Evolutionary conservation across 2,888 invertebrate genomes (phyloP), one percentile per base, ranked within the genome.

Genomic region (Nasonia oneida): DNA sequence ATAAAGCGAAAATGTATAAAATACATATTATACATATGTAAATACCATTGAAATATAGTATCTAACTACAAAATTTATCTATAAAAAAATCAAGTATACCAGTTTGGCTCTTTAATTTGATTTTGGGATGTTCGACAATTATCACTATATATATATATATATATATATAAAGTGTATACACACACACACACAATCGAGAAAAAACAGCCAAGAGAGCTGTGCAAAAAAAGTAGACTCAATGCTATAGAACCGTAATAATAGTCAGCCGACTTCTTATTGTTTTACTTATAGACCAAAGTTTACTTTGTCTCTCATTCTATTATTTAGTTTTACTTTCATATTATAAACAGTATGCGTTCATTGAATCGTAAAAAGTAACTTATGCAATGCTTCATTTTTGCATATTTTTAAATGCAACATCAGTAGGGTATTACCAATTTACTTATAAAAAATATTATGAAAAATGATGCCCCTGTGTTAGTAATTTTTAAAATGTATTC

Each of bases 211-310:
- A 76, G 33, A 29, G 10, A 73, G 47, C 42, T 47, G 50, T 39
- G 53, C 15, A 81, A 64, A 73, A 81, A 37, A 67, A 50, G n/a
- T 73, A 77, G 39, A 64, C 57, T 42, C 82, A 47, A 70, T n/a
- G 78, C 78, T 79, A 79, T 75, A 79, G 67, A 47, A 57, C 37
- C 37, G 33, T 29, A 33, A 50, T 77, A 6, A 74, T 82, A 85
- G 76, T 64, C 37, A 81, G 39, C 1, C 39, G 33, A 61, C 23
- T 76, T 85, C 67, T 81, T 53, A 39, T 47, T 12, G 57, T 39
- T 78, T 71, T 71, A 74, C 37, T 57, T 73, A 74, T 76, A 81
- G 57, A 85, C 81, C 81, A 85, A 85, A 85, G 77, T 85, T 84
- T 71, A n/a, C 18, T 84, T 84, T 75, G 33, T 61, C n/a, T 64